These are phyloP conservation scores for Coccyzus lansbergi DNA, from an alignment of 2,797 vertebrate genomes.

Conservation along the genomic window DNA sequence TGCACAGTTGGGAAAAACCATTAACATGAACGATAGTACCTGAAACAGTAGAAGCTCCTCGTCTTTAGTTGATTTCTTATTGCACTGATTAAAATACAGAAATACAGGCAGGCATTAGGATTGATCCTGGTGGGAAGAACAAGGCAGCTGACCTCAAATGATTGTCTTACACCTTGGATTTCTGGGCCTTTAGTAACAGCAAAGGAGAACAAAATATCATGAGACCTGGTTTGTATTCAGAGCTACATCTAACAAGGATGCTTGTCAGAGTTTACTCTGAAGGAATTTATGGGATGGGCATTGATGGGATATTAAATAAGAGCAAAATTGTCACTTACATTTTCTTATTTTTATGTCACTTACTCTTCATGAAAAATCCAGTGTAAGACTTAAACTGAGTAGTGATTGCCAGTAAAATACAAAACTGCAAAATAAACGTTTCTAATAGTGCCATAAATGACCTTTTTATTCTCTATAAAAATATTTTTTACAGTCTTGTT, in stretches of 20 bases:
- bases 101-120: background rate
- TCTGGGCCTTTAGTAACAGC: background rate
- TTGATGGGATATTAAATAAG: background rate
- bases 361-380: background rate
- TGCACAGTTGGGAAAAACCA: accelerated
- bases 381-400: background rate
- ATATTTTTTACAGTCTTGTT: conserved; percentile 19
- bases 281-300: background rate
- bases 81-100: background rate
- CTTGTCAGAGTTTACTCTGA: background rate
- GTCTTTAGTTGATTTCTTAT: background rate
- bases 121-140: background rate
- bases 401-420: background rate
- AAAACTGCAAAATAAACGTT: background rate
- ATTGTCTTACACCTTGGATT: background rate
- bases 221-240: background rate
- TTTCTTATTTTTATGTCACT: background rate
- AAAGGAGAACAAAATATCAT: background rate
- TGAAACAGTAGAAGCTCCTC: background rate
- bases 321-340: background rate
- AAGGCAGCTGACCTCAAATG: background rate
- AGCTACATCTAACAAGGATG: background rate
- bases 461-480: conserved; percentile 12
- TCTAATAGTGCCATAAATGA: conserved; percentile 9
- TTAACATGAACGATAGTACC: background rate